These are phyloP conservation scores for Dendrolimus kikuchii DNA, from an alignment of 1,140 invertebrate genomes.

Conservation along the genomic window DNA sequence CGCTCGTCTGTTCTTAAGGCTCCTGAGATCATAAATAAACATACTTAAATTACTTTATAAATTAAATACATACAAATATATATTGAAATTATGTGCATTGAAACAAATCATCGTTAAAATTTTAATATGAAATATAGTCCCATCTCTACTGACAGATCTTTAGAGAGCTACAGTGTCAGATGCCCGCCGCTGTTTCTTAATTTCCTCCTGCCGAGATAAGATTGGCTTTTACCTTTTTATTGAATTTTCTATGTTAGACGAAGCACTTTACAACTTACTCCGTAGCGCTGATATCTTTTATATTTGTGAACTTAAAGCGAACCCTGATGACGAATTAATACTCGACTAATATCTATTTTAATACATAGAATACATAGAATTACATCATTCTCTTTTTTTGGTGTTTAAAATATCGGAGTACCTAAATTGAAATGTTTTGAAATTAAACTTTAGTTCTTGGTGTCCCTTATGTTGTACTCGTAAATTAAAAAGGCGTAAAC, in stretches of 20 bases:
- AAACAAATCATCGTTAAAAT: conserved; percentile 15
- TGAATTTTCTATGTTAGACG: conserved; percentile 66
- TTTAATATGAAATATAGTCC: neutral
- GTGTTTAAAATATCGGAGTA: no score
- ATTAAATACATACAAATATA: no score
- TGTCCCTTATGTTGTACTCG: no score
- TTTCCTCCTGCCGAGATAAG: conserved; percentile 68
- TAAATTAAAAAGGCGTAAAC: no score
- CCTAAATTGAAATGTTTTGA: no score
- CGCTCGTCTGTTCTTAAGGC: no score
- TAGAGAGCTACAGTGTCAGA: conserved; percentile 64
- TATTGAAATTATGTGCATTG: neutral
- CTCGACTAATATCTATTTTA: neutral
- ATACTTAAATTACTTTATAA: no score
- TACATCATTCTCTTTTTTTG: no score
- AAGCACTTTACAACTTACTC: conserved; percentile 50
- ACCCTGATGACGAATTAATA: neutral
- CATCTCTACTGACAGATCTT: conserved; percentile 53
- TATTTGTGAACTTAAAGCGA: neutral
- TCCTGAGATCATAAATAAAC: no score
- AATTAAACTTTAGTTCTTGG: no score
- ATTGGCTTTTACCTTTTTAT: conserved; percentile 72
- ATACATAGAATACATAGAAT: no score
- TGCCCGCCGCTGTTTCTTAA: conserved; percentile 70
- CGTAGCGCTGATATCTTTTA: neutral